A percentile compares a stretch with the other conserved stretches of the same genome.
Conservation (phyloP, 2,113 vertebrate species). For the Columba janthina region DNA sequence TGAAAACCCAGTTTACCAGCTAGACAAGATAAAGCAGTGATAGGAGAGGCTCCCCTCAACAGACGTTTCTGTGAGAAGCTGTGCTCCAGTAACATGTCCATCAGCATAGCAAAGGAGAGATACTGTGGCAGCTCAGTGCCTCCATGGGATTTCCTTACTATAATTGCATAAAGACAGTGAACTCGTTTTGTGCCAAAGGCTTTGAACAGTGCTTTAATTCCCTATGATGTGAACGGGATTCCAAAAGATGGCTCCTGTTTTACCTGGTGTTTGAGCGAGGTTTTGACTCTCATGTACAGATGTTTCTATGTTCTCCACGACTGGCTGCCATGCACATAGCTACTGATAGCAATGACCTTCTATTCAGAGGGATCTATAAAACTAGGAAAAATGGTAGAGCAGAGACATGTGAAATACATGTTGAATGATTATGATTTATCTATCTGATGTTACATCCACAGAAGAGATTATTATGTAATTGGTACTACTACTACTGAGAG, state of each 20-base stretch:
- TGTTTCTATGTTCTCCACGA: background rate
- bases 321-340: background rate
- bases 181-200: background rate
- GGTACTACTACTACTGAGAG: background rate
- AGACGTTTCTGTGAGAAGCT: background rate
- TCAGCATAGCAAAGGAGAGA: background rate
- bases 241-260: background rate
- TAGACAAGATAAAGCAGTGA: background rate
- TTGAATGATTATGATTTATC: background rate
- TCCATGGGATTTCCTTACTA: background rate
- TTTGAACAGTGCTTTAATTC: background rate
- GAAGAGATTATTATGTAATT: background rate
- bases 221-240: rapidly evolving
- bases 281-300: background rate
- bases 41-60: background rate
- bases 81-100: rapidly evolving
- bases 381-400: background rate
- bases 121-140: background rate
- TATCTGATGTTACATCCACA: background rate
- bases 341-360: background rate
- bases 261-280: rapidly evolving
- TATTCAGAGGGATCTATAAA: background rate
- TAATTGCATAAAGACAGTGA: background rate
- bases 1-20: background rate
- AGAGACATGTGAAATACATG: rapidly evolving